These are phyloP conservation scores for Campylorhamphus procurvoides DNA, from an alignment of 2,113 vertebrate species.

Conservation along the genomic window DNA sequence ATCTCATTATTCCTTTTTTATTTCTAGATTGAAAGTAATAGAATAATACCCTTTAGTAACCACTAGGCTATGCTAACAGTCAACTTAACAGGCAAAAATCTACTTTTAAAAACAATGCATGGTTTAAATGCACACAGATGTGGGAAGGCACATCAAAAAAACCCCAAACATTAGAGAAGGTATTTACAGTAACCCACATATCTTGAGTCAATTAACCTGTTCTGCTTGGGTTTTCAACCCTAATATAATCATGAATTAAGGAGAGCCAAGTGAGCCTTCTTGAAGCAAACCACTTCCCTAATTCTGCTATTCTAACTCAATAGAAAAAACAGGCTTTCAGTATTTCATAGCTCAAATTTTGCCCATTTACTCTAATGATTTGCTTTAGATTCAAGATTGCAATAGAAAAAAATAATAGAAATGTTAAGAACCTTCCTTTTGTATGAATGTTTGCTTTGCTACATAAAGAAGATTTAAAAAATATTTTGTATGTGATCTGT, in stretches of 20 bases:
- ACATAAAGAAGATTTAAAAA: not conserved
- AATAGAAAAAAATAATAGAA: not conserved
- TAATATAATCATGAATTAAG: not conserved
- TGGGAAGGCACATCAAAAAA: not conserved
- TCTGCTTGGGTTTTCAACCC: not conserved
- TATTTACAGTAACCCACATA: not conserved
- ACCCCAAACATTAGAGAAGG: not conserved
- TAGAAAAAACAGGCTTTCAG: not conserved
- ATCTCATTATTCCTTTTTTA: not conserved
- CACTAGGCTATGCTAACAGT: slow-evolving; percentile 78
- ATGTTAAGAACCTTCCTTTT: not conserved
- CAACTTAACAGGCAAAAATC: slow-evolving; percentile 13
- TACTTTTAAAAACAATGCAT: not conserved
- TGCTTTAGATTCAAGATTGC: not conserved
- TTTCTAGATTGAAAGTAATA: not conserved
- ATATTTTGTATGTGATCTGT: not conserved
- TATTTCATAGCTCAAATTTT: not conserved
- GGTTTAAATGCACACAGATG: not conserved
- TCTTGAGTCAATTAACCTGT: not conserved
- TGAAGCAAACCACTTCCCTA: not conserved
- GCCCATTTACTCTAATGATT: not conserved
- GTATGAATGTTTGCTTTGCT: not conserved
- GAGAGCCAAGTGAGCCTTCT: not conserved
- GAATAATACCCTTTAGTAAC: slow-evolving; percentile 43
- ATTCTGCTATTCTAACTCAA: not conserved